Evolutionary conservation across 2,797 vertebrate genomes (phyloP).

Genomic region (Scomberomorus guttatus): DNA sequence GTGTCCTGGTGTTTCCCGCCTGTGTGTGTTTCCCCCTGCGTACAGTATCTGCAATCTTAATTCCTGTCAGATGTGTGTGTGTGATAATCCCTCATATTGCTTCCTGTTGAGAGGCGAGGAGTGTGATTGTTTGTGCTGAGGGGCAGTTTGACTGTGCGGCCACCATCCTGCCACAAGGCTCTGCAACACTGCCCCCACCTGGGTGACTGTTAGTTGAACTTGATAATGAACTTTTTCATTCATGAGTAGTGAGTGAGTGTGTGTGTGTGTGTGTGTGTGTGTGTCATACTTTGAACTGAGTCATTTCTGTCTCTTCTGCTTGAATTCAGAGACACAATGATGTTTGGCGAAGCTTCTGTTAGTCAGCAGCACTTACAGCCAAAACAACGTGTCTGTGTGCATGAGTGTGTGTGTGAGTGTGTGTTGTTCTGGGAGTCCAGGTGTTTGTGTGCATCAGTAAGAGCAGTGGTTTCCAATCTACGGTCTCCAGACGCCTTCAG

Average conservation of each 20-base stretch:
- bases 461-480: not conserved
- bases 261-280: not conserved
- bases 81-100: constrained; percentile 72
- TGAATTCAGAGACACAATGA: constrained; percentile 23
- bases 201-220: constrained; percentile 27
- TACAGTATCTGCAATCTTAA: constrained; percentile 66
- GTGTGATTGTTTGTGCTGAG: constrained; percentile 35
- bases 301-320: constrained; percentile 57
- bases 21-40: constrained; percentile 19
- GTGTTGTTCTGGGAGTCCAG: not conserved
- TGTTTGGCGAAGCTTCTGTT: not conserved
- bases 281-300: constrained; percentile 2
- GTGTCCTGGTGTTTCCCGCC: constrained; percentile 4
- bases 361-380: not conserved
- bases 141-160: not conserved
- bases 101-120: constrained; percentile 70
- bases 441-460: not conserved
- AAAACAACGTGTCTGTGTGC: constrained; percentile 22
- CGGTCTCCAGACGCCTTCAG: too few relatives aligned
- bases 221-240: constrained; percentile 4
- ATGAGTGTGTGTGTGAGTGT: not conserved
- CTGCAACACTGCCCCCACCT: constrained; percentile 69
- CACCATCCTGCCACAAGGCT: not conserved
- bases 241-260: not conserved
- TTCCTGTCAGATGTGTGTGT: constrained; percentile 73